A percentile compares a stretch with the other conserved stretches of the same genome.
Evolutionary conservation across 1,140 invertebrate genomes (phyloP).

Genomic region (Rhyzopertha dominica): DNA sequence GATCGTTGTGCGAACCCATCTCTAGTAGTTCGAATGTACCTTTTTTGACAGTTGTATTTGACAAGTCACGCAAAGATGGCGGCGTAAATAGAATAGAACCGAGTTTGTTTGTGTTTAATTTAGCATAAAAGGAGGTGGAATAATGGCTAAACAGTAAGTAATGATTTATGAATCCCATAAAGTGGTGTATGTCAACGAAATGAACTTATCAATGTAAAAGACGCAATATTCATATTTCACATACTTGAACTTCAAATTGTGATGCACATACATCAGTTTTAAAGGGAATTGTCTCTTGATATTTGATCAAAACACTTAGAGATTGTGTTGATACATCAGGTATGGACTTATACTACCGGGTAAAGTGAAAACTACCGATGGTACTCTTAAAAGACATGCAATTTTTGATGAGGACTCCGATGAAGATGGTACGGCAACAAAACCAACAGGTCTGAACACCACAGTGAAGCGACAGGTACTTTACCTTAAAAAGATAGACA

Average conservation of each 20-base stretch:
- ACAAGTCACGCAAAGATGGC: too few relatives aligned
- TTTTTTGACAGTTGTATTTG: too few relatives aligned
- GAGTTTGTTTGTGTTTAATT: too few relatives aligned
- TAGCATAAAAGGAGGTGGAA: too few relatives aligned
- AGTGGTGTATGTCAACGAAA: conserved; percentile 1
- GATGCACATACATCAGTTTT: conserved; percentile 25
- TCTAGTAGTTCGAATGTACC: too few relatives aligned
- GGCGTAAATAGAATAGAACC: too few relatives aligned
- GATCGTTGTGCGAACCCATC: too few relatives aligned
- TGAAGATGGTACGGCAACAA: conserved; percentile 36
- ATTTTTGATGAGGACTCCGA: conserved; percentile 48
- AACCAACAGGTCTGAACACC: conserved; percentile 35
- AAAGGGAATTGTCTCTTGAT: background rate
- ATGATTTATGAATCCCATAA: background rate
- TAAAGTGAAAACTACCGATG: conserved; percentile 27
- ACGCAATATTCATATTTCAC: background rate
- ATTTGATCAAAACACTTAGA: too few relatives aligned
- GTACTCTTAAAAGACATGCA: conserved; percentile 34
- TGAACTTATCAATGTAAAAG: background rate
- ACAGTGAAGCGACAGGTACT: conserved; percentile 30
- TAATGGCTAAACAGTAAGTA: conserved; percentile 15
- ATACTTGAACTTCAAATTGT: conserved; percentile 14
- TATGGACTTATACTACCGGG: conserved; percentile 39
- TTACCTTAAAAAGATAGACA: conserved; percentile 5
- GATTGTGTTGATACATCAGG: conserved; percentile 27